Percentiles rank a stretch among this genome's conserved stretches.
Conservation (phyloP, 2,113 vertebrate genomes). For the Butastur rufipennis region DNA sequence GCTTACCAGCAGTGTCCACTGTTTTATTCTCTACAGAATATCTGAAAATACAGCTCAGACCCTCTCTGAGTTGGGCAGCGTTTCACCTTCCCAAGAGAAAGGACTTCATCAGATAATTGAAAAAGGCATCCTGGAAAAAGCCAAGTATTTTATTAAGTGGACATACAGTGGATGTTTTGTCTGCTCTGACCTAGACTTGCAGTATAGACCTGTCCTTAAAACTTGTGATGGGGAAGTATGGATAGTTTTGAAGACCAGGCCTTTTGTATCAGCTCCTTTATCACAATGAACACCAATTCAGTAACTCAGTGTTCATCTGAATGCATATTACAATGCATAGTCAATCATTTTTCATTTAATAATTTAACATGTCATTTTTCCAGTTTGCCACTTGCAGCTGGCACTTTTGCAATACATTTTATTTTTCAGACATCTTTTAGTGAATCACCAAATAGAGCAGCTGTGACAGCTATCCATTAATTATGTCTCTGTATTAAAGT, state of each 20-base stretch:
- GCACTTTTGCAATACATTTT: constrained; percentile 17
- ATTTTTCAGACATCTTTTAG: neutral
- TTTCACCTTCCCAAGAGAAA: neutral
- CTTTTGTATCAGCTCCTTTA: neutral
- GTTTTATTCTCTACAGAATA: neutral
- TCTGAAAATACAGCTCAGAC: neutral
- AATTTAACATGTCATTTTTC: constrained; percentile 10
- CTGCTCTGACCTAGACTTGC: neutral
- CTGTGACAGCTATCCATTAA: constrained; percentile 23
- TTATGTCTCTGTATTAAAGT: constrained; percentile 3
- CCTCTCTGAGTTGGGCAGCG: neutral
- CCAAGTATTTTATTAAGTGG: neutral
- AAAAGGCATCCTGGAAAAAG: neutral
- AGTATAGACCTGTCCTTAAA: neutral
- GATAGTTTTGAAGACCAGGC: neutral
- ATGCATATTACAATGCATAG: neutral
- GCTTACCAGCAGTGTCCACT: neutral
- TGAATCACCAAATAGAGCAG: constrained; percentile 18
- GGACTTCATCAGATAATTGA: neutral
- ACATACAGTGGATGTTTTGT: neutral
- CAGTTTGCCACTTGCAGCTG: constrained; percentile 11
- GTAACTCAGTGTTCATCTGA: neutral
- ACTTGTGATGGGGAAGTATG: neutral
- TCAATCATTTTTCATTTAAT: constrained; percentile 18
- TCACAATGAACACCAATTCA: neutral